These are phyloP conservation scores for Idaea straminata DNA, from an alignment of 2,888 invertebrate genomes.

Conservation along the genomic window DNA sequence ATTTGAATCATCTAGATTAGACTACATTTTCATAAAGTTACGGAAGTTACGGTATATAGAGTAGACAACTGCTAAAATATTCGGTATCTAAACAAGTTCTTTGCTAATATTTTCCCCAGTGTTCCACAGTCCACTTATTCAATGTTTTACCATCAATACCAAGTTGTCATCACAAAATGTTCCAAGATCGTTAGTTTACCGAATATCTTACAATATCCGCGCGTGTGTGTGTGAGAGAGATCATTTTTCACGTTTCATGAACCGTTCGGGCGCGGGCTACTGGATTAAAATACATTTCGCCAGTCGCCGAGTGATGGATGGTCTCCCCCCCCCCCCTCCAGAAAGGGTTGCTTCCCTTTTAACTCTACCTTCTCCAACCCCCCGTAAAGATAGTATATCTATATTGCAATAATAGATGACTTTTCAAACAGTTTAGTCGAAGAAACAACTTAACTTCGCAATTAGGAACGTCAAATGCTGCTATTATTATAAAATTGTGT, in stretches of 20 bases:
- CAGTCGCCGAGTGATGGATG: constrained; percentile 70
- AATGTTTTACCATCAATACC: neutral
- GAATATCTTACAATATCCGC: neutral
- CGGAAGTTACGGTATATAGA: too few species aligned
- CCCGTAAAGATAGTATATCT: constrained; percentile 4
- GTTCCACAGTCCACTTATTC: neutral
- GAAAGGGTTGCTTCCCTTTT: constrained; percentile 61
- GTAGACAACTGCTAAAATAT: too few species aligned
- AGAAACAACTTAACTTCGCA: too few species aligned
- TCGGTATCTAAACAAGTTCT: too few species aligned
- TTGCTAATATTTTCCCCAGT: neutral
- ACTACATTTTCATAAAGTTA: too few species aligned
- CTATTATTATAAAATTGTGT: too few species aligned
- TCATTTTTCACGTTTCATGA: constrained; percentile 80
- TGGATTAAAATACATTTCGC: constrained; percentile 80
- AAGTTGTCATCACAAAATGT: neutral
- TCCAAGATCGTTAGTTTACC: constrained; percentile 3
- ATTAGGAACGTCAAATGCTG: too few species aligned
- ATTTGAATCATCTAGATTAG: too few species aligned
- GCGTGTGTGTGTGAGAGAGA: constrained; percentile 44
- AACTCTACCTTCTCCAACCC: constrained; percentile 18
- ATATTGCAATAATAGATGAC: neutral
- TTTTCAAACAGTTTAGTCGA: too few species aligned
- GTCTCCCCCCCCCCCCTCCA: constrained; percentile 34
- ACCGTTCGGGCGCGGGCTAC: constrained; percentile 66